These are phyloP conservation scores for Melanerpes formicivorus DNA, from an alignment of 2,113 vertebrate genomes.

Conservation along the genomic window DNA sequence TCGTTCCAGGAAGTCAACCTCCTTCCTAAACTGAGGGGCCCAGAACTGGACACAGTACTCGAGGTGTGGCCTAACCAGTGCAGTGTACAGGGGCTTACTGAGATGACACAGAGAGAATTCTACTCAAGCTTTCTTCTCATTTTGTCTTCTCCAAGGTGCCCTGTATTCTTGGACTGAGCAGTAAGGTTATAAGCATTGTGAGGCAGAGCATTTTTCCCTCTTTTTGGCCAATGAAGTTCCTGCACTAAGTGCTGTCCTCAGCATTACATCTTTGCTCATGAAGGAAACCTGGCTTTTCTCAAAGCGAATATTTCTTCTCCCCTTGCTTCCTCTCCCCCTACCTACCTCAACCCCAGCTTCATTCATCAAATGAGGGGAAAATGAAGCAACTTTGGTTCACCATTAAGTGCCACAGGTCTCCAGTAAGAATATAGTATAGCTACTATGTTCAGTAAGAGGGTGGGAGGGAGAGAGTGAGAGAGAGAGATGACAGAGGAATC, in stretches of 20 bases:
- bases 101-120: neutral
- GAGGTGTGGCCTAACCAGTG: no score
- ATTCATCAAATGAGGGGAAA: constrained; percentile 52
- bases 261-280: neutral
- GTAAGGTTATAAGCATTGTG: neutral
- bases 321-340: neutral
- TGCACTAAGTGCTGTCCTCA: neutral
- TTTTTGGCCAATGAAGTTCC: neutral
- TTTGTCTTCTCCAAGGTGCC: neutral
- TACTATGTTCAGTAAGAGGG: constrained; percentile 48
- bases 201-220: neutral
- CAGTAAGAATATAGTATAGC: constrained; percentile 44
- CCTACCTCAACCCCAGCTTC: neutral
- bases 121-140: neutral
- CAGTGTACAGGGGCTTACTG: neutral
- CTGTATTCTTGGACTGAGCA: neutral
- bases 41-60: no score
- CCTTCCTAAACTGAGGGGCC: no score
- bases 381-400: neutral
- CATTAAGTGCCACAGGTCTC: constrained; percentile 8
- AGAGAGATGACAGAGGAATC: constrained; percentile 13
- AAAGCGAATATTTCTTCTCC: constrained; percentile 35
- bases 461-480: neutral
- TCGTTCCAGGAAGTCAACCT: no score
- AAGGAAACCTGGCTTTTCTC: constrained; percentile 36